phyloP scores from a whole-genome alignment of 2,888 invertebrate species.

The Zeuzera pyrina region DNA sequence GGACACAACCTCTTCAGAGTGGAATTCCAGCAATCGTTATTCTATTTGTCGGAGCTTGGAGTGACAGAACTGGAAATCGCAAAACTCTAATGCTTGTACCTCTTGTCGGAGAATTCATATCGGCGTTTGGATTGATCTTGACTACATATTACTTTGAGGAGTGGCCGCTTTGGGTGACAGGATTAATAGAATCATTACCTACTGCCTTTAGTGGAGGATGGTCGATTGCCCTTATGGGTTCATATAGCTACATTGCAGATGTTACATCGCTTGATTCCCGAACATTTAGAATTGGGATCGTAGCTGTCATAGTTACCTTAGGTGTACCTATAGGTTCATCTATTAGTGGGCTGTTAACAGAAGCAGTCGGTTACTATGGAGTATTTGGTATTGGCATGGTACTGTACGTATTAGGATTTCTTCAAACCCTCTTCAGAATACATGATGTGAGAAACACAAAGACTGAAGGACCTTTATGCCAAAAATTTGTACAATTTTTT shows the following conservation, averaged over 20 bases:
- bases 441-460: slow-evolving; percentile 40
- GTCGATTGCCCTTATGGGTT: slow-evolving; percentile 69
- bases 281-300: slow-evolving; percentile 75
- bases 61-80: slow-evolving; percentile 71
- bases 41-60: slow-evolving; percentile 75
- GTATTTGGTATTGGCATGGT: slow-evolving; percentile 43
- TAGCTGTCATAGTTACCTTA: slow-evolving; percentile 65
- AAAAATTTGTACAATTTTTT: slow-evolving; percentile 40
- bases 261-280: slow-evolving; percentile 72
- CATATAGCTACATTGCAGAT: slow-evolving; percentile 75
- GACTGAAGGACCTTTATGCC: slow-evolving; percentile 29
- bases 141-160: slow-evolving; percentile 69
- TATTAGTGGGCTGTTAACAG: slow-evolving; percentile 65
- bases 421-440: slow-evolving; percentile 45
- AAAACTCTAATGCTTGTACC: slow-evolving; percentile 73
- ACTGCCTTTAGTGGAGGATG: slow-evolving; percentile 73
- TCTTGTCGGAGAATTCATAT: slow-evolving; percentile 67
- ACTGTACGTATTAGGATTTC: slow-evolving; percentile 42
- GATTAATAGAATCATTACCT: slow-evolving; percentile 66
- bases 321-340: slow-evolving; percentile 63
- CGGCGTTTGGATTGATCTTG: slow-evolving; percentile 61
- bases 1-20: slow-evolving; percentile 69
- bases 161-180: slow-evolving; percentile 70
- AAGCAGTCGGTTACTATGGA: slow-evolving; percentile 56
- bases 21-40: slow-evolving; percentile 70